A percentile compares a stretch with the other conserved stretches of the same genome.
Evolutionary conservation across 23 tunicate species (phyloP).

Genomic region (Clavelina lepadiformis): DNA sequence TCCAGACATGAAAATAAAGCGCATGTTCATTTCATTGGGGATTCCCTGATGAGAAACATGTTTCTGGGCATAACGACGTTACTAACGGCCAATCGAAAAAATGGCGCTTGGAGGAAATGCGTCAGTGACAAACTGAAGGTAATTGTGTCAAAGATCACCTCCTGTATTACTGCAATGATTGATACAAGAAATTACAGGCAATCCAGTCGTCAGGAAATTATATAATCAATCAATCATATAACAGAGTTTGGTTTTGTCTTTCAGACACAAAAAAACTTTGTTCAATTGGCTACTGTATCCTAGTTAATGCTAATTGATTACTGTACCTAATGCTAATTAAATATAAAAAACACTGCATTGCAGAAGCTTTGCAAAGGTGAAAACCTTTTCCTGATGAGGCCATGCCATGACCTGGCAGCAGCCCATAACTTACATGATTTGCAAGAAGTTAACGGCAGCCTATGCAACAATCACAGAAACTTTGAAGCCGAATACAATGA

Average conservation of each 20-base stretch:
- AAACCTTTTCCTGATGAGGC: slow-evolving; percentile 32
- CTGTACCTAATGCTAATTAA: too few species aligned
- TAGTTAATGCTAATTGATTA: too few species aligned
- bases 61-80: slow-evolving; percentile 25
- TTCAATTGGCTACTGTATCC: too few species aligned
- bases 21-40: slow-evolving; percentile 54
- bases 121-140: slow-evolving; percentile 12
- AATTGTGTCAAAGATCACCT: neutral
- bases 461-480: slow-evolving; percentile 31
- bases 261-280: too few species aligned
- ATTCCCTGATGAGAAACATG: slow-evolving; percentile 64
- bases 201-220: too few species aligned
- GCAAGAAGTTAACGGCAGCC: neutral
- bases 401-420: slow-evolving; percentile 31
- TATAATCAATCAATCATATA: too few species aligned
- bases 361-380: slow-evolving; percentile 42
- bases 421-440: slow-evolving; percentile 26
- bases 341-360: too few species aligned
- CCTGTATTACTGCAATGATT: too few species aligned
- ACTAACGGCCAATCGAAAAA: slow-evolving; percentile 14
- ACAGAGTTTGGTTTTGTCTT: too few species aligned
- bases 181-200: too few species aligned
- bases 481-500: slow-evolving; percentile 14
- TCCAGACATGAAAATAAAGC: neutral
- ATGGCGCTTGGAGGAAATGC: slow-evolving; percentile 27